Evolutionary conservation across 1,140 invertebrate species (phyloP).

Genomic region (Lanistes nyassanus): DNA sequence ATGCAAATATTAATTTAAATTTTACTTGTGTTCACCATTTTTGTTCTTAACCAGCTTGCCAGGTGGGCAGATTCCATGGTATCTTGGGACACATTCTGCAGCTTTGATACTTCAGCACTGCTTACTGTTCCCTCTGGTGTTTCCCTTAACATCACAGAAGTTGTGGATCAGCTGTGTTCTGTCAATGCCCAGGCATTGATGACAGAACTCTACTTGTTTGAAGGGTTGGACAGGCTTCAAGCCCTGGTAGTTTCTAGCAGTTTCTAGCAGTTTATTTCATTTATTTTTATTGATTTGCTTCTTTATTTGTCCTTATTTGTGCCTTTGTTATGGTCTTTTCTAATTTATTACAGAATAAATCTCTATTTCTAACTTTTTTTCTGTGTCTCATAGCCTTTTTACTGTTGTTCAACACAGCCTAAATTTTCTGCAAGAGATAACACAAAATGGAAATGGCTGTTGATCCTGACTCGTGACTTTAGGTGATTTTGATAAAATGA

Average conservation of each 20-base stretch:
- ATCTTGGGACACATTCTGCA: conserved; percentile 29
- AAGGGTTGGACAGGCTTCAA: conserved; percentile 26
- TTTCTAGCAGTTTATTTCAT: background rate
- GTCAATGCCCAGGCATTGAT: conserved; percentile 36
- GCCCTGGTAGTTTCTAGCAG: conserved; percentile 26
- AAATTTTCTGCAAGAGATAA: no score
- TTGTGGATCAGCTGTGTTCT: conserved; percentile 31
- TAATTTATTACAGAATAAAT: no score
- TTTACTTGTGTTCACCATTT: background rate
- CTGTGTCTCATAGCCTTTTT: conserved; percentile 2
- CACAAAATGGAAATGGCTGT: no score
- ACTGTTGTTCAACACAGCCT: background rate
- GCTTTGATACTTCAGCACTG: conserved; percentile 6
- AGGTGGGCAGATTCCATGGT: conserved; percentile 20
- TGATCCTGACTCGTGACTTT: no score
- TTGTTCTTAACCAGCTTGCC: conserved; percentile 12
- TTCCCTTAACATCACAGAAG: conserved; percentile 29
- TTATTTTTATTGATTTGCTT: background rate
- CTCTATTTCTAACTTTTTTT: conserved; percentile 8
- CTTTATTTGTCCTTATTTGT: background rate
- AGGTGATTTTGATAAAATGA: no score
- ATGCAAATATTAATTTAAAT: no score
- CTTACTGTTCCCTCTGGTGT: conserved; percentile 30
- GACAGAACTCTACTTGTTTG: conserved; percentile 31
- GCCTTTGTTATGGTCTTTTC: no score